Evolutionary conservation across 2,113 vertebrate species (phyloP).

Genomic region (Rynchops niger): DNA sequence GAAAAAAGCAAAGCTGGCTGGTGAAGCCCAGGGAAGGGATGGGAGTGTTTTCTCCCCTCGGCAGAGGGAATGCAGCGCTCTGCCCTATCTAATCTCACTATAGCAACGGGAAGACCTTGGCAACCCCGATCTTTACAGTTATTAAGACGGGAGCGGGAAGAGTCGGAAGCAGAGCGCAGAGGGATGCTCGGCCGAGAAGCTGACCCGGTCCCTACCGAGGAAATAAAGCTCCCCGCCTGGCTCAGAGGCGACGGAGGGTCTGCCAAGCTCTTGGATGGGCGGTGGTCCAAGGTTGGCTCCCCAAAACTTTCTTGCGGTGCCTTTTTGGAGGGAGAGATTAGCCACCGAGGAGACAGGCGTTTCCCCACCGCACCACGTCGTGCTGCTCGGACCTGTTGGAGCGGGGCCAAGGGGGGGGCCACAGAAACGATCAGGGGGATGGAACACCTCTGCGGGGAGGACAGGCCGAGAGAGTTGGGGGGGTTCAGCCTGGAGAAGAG

Average conservation of each 20-base stretch:
- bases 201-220: background rate
- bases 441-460: background rate
- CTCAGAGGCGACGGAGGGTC: background rate
- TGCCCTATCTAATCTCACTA: conserved; percentile 66
- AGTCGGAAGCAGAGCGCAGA: background rate
- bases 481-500: background rate
- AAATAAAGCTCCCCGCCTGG: background rate
- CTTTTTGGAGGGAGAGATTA: background rate
- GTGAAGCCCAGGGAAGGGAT: background rate
- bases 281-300: background rate
- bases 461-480: background rate
- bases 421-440: rapidly evolving
- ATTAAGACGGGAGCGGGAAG: conserved; percentile 39
- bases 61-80: conserved; percentile 16
- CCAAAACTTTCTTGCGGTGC: background rate
- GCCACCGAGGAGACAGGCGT: rapidly evolving
- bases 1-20: background rate
- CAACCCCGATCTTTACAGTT: conserved; percentile 51
- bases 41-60: conserved; percentile 19
- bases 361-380: background rate
- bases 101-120: conserved; percentile 72
- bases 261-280: background rate
- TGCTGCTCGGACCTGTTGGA: background rate
- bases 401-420: background rate
- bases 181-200: background rate